These are phyloP conservation scores for Rhimphoctona megacephalus DNA, from an alignment of 2,888 invertebrate species.

Conservation along the genomic window DNA sequence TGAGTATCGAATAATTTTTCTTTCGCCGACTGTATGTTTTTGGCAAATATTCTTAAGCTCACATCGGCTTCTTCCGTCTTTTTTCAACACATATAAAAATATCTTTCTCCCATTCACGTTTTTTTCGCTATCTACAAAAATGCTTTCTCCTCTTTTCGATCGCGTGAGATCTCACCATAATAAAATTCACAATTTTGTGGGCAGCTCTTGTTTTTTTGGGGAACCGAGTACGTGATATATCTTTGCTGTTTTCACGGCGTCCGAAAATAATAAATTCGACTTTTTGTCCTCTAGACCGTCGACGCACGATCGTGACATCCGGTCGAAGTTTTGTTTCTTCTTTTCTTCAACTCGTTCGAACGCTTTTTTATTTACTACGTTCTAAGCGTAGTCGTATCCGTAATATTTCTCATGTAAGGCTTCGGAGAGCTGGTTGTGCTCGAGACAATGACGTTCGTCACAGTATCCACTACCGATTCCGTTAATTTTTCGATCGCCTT, in stretches of 20 bases:
- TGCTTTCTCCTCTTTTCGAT: not conserved
- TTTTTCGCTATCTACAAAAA: slow-evolving; percentile 43
- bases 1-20: not conserved
- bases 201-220: not conserved
- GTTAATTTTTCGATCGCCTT: slow-evolving; percentile 75
- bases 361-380: slow-evolving; percentile 48
- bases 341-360: not conserved
- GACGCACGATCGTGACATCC: not conserved
- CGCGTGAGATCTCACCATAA: not conserved
- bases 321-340: not conserved
- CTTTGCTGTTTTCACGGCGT: not conserved
- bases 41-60: not conserved
- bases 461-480: slow-evolving; percentile 74
- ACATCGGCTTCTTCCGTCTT: not conserved
- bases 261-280: not conserved
- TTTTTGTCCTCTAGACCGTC: not conserved
- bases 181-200: not conserved
- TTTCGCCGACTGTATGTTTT: no score
- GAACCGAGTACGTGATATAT: not conserved
- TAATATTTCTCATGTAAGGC: slow-evolving; percentile 9
- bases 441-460: slow-evolving; percentile 73
- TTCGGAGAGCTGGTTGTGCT: slow-evolving; percentile 59
- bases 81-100: slow-evolving; percentile 51
- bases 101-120: slow-evolving; percentile 24
- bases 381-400: slow-evolving; percentile 23